Evolutionary conservation across 2,113 vertebrate genomes (phyloP).

Genomic region (Podarcis raffonei): DNA sequence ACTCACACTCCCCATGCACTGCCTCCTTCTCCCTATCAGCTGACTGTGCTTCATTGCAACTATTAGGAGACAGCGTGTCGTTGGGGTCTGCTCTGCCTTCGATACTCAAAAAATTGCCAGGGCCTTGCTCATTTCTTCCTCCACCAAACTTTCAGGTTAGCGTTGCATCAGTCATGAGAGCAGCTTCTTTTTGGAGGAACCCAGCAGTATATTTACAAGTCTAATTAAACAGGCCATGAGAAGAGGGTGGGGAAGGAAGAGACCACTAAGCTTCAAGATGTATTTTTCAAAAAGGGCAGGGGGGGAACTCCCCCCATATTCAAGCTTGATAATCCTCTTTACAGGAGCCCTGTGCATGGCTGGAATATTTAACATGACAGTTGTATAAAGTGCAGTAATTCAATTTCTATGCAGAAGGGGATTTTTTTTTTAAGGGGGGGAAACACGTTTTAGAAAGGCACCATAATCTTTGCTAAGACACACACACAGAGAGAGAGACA

Average conservation of each 20-base stretch:
- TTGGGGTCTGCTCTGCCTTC: background rate
- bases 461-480: slow-evolving; percentile 62
- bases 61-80: background rate
- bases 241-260: background rate
- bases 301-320: slow-evolving; percentile 13
- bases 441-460: slow-evolving; percentile 1
- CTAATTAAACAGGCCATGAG: background rate
- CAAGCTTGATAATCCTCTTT: slow-evolving; percentile 41
- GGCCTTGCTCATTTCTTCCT: background rate
- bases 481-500: slow-evolving; percentile 57
- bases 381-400: slow-evolving; percentile 63
- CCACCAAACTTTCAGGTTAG: background rate
- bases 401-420: slow-evolving; percentile 61
- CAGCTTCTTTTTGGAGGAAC: background rate
- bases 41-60: background rate
- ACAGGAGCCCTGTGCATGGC: slow-evolving; percentile 29
- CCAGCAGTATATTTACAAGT: background rate
- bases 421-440: background rate
- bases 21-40: too few species aligned
- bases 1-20: too few species aligned
- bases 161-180: background rate
- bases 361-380: slow-evolving; percentile 60
- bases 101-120: too few species aligned
- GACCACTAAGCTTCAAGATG: background rate
- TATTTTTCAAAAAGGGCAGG: slow-evolving; percentile 16